Conservation (phyloP, 2,113 vertebrate species). For the Vimba vimba region DNA sequence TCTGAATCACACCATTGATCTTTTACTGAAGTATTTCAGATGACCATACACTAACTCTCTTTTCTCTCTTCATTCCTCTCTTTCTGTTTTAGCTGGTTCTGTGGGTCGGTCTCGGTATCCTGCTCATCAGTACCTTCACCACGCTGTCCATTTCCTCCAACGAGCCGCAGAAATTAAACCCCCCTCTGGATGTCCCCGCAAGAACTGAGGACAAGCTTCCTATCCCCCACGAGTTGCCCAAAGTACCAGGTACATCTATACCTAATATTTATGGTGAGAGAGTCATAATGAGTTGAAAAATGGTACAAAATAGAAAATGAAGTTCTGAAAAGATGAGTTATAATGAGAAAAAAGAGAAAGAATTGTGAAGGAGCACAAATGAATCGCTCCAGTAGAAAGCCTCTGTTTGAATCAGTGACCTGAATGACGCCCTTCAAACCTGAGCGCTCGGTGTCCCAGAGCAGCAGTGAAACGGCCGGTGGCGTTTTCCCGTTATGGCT, state of each 20-base stretch:
- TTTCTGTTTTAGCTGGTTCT: conserved; percentile 83
- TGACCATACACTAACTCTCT: neutral
- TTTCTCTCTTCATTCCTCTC: neutral
- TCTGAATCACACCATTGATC: neutral
- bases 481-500: conserved; percentile 49
- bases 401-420: conserved; percentile 49
- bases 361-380: conserved; percentile 54
- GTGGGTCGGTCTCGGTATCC: conserved; percentile 90
- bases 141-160: conserved; percentile 83
- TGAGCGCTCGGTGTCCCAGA: conserved; percentile 60
- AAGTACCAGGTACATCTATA: conserved; percentile 72
- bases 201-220: conserved; percentile 60
- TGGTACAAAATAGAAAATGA: neutral
- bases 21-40: neutral
- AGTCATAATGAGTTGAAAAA: neutral
- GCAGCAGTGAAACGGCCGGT: conserved; percentile 53
- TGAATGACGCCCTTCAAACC: conserved; percentile 60
- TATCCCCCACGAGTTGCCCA: conserved; percentile 58
- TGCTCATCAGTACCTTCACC: conserved; percentile 91
- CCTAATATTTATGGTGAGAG: neutral
- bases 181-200: conserved; percentile 62
- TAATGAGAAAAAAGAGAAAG: conserved; percentile 22
- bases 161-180: conserved; percentile 56
- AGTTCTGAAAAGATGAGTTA: conserved; percentile 4
- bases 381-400: conserved; percentile 45